Evolutionary conservation across 1,140 invertebrate genomes (phyloP), one percentile per base, ranked within the genome.

Genomic region (Zaprionus davidi): DNA sequence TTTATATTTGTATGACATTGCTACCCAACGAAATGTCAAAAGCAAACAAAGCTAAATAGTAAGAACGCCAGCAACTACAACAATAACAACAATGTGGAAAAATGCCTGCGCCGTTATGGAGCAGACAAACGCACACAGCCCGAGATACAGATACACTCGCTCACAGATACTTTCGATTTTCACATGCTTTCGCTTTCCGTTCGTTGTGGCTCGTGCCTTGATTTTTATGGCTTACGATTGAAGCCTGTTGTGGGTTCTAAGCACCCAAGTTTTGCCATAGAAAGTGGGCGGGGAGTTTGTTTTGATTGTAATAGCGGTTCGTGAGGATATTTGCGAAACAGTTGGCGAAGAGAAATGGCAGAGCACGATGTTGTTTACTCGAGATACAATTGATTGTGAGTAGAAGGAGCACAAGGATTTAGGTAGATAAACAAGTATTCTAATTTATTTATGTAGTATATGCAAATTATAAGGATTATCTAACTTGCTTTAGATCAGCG

Each of bases 1-100:
- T 82, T 82, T 86, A 87, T 86, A 86, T 82, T 86, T 87, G 83
- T 87, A 86, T 86, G 83, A 86, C 83, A 86, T 86, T 86, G 83
- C 79, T 87, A 82, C 66, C 82, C 65, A 81, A 49, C 79, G 83
- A 87, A 86, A 86, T 86, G 83, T 86, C 83, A 86, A 71, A 79
- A 82, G 79, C 82, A 85, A 85, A 85, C 82, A 86, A 85, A 85
- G 76, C 76, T 68, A 77, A 78, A 56, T 34, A 64, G 31, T 11
- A 71, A 76, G 7, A 73, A 59, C 31, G 26, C 53, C 57, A 36
- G 62, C 38, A 69, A 65, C 20, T 26, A 63, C 28, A 75, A 63
- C 55, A 71, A 68, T 63, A 71, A 80, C 70, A 75, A 72, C 28
- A 49, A 86, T 60, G 69, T 60, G 82, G 77, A 82, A 81, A 41